phyloP scores from a whole-genome alignment of 2,113 vertebrate species.

The Emydura subglobosa region DNA sequence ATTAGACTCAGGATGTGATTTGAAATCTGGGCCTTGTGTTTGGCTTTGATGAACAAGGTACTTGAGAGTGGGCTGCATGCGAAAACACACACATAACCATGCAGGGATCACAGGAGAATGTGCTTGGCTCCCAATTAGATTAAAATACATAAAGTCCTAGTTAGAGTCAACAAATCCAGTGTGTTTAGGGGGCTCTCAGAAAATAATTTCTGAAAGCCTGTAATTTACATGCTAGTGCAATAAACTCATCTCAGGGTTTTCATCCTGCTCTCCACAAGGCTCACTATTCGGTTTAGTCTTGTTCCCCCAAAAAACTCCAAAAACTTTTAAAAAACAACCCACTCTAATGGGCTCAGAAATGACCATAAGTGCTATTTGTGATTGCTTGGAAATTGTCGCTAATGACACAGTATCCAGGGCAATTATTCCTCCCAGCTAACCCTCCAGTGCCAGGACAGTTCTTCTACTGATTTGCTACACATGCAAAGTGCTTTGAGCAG shows the following conservation, averaged over 20 bases:
- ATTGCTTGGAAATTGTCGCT: slow-evolving; percentile 73
- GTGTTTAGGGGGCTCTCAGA: slow-evolving; percentile 57
- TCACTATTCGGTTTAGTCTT: slow-evolving; percentile 36
- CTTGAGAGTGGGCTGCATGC: not conserved
- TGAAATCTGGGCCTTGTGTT: not conserved
- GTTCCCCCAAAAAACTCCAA: slow-evolving; percentile 25
- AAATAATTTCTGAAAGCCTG: slow-evolving; percentile 71
- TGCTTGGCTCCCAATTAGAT: slow-evolving; percentile 71
- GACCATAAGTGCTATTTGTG: slow-evolving; percentile 64
- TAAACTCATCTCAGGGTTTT: slow-evolving; percentile 67
- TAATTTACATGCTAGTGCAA: slow-evolving; percentile 75
- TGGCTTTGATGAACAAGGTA: not conserved
- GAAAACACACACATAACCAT: not conserved
- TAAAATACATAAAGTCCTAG: slow-evolving; percentile 56
- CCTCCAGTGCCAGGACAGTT: slow-evolving; percentile 8
- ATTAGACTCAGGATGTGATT: not conserved
- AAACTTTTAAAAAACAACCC: not conserved
- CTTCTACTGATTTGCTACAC: not conserved
- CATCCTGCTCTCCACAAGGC: slow-evolving; percentile 25
- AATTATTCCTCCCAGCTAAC: slow-evolving; percentile 58
- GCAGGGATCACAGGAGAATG: slow-evolving; percentile 17
- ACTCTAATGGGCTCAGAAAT: slow-evolving; percentile 64
- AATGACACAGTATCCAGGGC: slow-evolving; percentile 66
- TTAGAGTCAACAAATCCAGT: slow-evolving; percentile 4
- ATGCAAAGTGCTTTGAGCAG: not conserved